Base-by-base conservation (phyloP, 2,113 vertebrate genomes). In the Tupaia chinensis region DNA sequence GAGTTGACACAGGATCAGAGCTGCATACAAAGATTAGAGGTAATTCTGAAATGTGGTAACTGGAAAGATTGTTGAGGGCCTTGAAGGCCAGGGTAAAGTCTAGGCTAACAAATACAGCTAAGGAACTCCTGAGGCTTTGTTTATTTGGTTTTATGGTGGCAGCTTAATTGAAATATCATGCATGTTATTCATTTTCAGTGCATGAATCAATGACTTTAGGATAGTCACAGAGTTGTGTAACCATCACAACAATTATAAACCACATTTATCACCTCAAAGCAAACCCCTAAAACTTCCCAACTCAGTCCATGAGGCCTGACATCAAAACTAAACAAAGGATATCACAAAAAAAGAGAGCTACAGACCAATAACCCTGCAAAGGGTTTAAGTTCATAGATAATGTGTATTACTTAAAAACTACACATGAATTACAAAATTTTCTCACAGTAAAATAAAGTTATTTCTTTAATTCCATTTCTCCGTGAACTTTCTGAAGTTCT, bases 181-280 rank as follows among this genome's bases (percentile, higher is more conserved):
- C n/a, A 92, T 77, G 60, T 73, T 60, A 53, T 12, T 63, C 56
- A 92, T 27, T 88, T 61, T 78, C 72, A 54, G 12, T 70, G 8
- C 15, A 93, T 58, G 61, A 60, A 12, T 77, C 23, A 60, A 13
- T 34, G 29, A 29, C 74, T 89, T 89, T 76, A n/a, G 72, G 34
- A 73, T n/a, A 58, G 29, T 69, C 76, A 73, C 10, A 92, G 72
- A 86, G 77, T 53, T 79, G 4, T 73, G 20, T 16, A 83, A 87
- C 12, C n/a, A 88, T 66, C 34, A 79, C 72, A 84, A 65, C n/a
- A 65, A 82, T 78, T 81, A 89, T 63, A 86, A 10, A 86, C 22
- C 12, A 82, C 23, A 73, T 73, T 89, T 53, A 78, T 69, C 81
- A 97, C n/a, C 14, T 27, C 68, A n/a, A 29, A 81, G 87, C 92